Evolutionary conservation across 2,888 invertebrate species (phyloP).

Genomic region (Agrypnus murinus): DNA sequence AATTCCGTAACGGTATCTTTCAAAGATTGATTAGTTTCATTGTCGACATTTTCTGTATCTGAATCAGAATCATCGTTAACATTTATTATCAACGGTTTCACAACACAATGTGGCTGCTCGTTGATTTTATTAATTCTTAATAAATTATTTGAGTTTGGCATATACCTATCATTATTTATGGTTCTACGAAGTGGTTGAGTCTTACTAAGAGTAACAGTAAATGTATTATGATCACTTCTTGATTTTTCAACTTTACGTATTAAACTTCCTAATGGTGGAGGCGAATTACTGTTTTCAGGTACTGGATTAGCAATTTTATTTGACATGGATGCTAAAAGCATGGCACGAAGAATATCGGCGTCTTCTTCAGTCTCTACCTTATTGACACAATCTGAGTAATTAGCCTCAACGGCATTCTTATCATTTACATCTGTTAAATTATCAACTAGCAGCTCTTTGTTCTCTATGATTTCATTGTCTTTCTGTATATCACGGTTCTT

Average conservation of each 20-base stretch:
- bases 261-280: background rate
- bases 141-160: background rate
- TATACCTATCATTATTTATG: slow-evolving; percentile 18
- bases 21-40: slow-evolving; percentile 23
- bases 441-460: background rate
- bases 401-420: slow-evolving; percentile 6
- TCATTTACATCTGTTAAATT: background rate
- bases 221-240: background rate
- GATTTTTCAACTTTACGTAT: slow-evolving; percentile 25
- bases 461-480: background rate
- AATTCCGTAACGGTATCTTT: slow-evolving; percentile 64
- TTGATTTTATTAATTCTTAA: background rate
- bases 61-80: slow-evolving; percentile 67
- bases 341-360: slow-evolving; percentile 76
- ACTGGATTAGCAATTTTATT: slow-evolving; percentile 71
- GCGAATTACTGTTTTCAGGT: background rate
- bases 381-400: slow-evolving; percentile 51
- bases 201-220: slow-evolving; percentile 10
- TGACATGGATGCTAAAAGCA: slow-evolving; percentile 76
- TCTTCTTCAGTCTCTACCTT: slow-evolving; percentile 75
- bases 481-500: slow-evolving; percentile 4
- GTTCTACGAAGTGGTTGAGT: background rate
- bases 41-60: slow-evolving; percentile 58
- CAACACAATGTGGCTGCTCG: slow-evolving; percentile 31
- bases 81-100: slow-evolving; percentile 69